Conservation (phyloP, 2,113 vertebrate genomes). For the Calyptomena viridis region DNA sequence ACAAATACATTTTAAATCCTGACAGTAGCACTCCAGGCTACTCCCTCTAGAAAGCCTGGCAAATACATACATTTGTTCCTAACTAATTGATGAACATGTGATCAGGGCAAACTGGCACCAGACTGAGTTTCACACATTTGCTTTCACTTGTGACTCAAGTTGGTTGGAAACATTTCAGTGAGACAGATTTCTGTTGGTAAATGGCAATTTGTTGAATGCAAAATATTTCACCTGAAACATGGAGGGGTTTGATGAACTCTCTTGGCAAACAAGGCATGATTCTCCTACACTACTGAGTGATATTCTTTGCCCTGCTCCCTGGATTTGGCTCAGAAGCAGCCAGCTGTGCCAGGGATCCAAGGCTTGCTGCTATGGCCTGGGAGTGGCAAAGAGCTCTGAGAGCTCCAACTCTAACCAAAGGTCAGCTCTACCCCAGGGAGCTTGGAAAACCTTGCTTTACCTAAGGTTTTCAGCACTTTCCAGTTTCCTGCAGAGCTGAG, state of each 20-base stretch:
- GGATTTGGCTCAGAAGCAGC: neutral
- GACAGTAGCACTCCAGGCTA: neutral
- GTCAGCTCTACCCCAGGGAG: neutral
- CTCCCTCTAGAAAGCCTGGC: slow-evolving; percentile 9
- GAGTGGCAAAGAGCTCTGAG: neutral
- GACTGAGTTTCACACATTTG: neutral
- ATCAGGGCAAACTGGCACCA: slow-evolving; percentile 34
- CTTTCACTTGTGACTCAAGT: slow-evolving; percentile 5
- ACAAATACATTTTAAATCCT: slow-evolving; percentile 23
- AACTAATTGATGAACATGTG: slow-evolving; percentile 45
- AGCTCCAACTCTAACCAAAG: neutral
- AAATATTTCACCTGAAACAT: slow-evolving; percentile 61
- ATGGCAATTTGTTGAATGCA: neutral
- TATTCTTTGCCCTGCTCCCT: neutral
- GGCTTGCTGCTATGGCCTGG: neutral
- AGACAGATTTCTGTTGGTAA: slow-evolving; percentile 46
- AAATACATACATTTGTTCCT: slow-evolving; percentile 38
- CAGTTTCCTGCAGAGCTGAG: neutral
- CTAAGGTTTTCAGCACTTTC: neutral
- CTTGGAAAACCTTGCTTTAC: neutral
- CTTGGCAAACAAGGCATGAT: neutral
- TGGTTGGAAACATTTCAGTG: slow-evolving; percentile 29
- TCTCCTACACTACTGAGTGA: neutral
- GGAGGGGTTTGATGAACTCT: neutral
- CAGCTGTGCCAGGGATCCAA: neutral